phyloP scores from a whole-genome alignment of 2,888 invertebrate species.

The Apodemia hepburni region DNA sequence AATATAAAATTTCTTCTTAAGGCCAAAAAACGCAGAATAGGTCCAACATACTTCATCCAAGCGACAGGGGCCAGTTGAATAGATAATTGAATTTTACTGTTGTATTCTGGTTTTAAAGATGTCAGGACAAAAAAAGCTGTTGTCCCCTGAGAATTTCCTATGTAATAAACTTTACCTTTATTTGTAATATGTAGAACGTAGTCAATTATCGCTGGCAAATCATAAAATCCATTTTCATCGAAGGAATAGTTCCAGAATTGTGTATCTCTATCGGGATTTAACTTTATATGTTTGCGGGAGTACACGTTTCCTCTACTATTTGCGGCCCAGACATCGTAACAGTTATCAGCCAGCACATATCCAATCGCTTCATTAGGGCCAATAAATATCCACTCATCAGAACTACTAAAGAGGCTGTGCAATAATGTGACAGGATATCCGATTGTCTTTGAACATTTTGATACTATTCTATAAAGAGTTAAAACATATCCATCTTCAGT shows the following conservation, averaged over 20 bases:
- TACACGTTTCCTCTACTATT: conserved; percentile 81
- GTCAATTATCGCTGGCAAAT: conserved; percentile 82
- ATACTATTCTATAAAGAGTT: conserved; percentile 36
- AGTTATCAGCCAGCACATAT: conserved; percentile 58
- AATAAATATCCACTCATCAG: conserved; percentile 44
- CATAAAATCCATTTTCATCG: conserved; percentile 84
- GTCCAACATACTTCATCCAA: conserved; percentile 67
- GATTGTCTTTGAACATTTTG: conserved; percentile 40
- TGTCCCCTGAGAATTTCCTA: conserved; percentile 85
- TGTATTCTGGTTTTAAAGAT: conserved; percentile 73
- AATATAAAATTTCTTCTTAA: background rate
- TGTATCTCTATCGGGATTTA: conserved; percentile 48
- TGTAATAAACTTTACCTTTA: conserved; percentile 74
- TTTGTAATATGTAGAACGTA: conserved; percentile 54
- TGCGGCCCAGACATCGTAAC: conserved; percentile 66
- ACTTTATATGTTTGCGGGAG: conserved; percentile 67
- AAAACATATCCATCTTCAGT: conserved; percentile 44
- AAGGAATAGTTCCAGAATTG: conserved; percentile 78
- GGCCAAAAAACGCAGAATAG: conserved; percentile 32
- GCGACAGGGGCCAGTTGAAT: conserved; percentile 78
- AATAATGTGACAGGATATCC: conserved; percentile 39
- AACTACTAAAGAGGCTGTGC: conserved; percentile 45
- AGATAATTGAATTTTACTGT: conserved; percentile 71
- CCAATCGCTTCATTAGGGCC: conserved; percentile 51
- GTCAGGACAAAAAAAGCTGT: conserved; percentile 77